Conservation (phyloP, 2,888 invertebrate genomes). For the Diogma glabrata region DNA sequence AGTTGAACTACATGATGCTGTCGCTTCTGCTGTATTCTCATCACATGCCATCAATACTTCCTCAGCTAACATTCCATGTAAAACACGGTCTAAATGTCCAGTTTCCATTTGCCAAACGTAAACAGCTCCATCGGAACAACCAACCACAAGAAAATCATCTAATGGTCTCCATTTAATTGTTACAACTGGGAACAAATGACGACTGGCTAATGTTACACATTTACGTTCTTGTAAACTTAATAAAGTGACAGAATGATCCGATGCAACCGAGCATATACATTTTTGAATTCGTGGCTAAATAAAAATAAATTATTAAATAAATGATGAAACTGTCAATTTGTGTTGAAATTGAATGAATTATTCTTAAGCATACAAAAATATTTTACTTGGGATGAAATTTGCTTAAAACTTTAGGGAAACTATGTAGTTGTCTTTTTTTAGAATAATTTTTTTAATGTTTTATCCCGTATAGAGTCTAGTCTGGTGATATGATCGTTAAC, state of each 20-base stretch:
- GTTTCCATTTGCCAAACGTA: constrained; percentile 99
- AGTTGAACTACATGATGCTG: constrained; percentile 40
- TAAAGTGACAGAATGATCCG: constrained; percentile 94
- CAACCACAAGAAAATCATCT: constrained; percentile 96
- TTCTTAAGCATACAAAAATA: too few species aligned
- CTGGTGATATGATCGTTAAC: too few species aligned
- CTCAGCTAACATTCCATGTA: constrained; percentile 91
- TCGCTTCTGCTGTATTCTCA: constrained; percentile 54
- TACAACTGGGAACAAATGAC: constrained; percentile 89
- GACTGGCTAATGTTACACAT: constrained; percentile 79
- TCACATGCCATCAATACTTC: constrained; percentile 94
- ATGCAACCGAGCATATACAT: constrained; percentile 92
- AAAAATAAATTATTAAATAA: constrained; percentile 21
- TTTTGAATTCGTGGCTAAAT: constrained; percentile 79
- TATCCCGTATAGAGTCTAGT: too few species aligned
- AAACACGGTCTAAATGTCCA: constrained; percentile 88
- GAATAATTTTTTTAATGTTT: too few species aligned
- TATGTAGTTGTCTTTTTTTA: too few species aligned
- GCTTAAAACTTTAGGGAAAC: too few species aligned
- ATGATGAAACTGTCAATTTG: neutral
- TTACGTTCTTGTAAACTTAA: constrained; percentile 79
- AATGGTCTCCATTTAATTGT: constrained; percentile 93
- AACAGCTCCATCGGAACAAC: constrained; percentile 93
- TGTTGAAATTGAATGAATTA: neutral
- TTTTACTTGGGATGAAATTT: too few species aligned